These are phyloP conservation scores for Drosophila hawaiiensis DNA, from an alignment of 2,888 invertebrate genomes.

Conservation along the genomic window DNA sequence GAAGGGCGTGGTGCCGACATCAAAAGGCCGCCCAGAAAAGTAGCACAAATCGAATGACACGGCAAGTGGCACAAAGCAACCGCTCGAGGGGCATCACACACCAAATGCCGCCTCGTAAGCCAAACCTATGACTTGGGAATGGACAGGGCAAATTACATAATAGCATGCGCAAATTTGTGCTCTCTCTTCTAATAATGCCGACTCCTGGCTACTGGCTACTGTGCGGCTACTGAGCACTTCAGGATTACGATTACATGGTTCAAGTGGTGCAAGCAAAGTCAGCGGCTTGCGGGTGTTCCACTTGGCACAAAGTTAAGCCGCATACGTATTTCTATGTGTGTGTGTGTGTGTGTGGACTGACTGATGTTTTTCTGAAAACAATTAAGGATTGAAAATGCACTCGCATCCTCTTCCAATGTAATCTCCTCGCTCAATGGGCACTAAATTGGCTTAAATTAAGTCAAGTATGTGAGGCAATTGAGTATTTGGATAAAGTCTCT, in stretches of 20 bases:
- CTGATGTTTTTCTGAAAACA: conserved; percentile 53
- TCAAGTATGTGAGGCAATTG: conserved; percentile 81
- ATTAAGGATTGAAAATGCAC: conserved; percentile 61
- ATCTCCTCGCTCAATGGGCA: conserved; percentile 68
- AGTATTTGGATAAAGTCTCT: conserved; percentile 16
- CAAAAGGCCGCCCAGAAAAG: conserved; percentile 64
- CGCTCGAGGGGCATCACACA: conserved; percentile 30
- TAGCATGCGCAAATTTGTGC: conserved; percentile 67
- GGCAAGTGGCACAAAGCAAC: conserved; percentile 61
- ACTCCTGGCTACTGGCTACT: conserved; percentile 51
- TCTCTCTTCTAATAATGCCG: conserved; percentile 15
- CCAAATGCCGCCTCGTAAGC: conserved; percentile 31
- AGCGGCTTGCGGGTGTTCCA: conserved; percentile 77
- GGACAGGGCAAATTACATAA: conserved; percentile 79
- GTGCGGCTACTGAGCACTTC: conserved; percentile 49
- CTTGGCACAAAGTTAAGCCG: conserved; percentile 61
- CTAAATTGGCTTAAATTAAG: conserved; percentile 85
- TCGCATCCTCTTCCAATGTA: conserved; percentile 53
- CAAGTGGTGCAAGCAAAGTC: conserved; percentile 63
- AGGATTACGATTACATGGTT: conserved; percentile 66
- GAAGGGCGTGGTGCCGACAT: conserved; percentile 47
- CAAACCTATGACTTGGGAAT: conserved; percentile 9
- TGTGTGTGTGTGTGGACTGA: conserved; percentile 28
- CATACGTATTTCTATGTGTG: conserved; percentile 38
- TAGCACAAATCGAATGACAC: conserved; percentile 73